Percentiles rank a stretch among this genome's conserved stretches.
Evolutionary conservation across 2,888 invertebrate genomes (phyloP).

Genomic region (Lepetodrilus schrolli): DNA sequence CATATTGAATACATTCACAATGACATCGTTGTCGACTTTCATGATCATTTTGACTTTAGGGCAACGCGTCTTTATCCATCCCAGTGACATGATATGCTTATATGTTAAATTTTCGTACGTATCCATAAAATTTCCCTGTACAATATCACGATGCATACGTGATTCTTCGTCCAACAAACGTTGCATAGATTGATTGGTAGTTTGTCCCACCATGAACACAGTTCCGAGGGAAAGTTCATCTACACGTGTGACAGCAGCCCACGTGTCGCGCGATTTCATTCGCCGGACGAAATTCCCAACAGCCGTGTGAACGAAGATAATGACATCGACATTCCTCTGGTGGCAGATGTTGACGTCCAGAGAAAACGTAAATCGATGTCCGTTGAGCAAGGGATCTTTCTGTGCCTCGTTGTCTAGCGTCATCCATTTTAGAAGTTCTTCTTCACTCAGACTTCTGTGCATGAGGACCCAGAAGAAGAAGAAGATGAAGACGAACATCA

Average conservation of each 20-base stretch:
- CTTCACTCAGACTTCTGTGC: not conserved
- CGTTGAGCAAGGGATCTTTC: conserved; percentile 30
- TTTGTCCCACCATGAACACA: conserved; percentile 46
- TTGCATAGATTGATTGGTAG: conserved; percentile 32
- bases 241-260: conserved; percentile 44
- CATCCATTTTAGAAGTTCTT: conserved; percentile 6
- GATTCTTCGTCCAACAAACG: conserved; percentile 39
- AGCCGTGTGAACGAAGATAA: conserved; percentile 51
- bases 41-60: conserved; percentile 65
- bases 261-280: conserved; percentile 51
- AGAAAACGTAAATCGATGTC: conserved; percentile 40
- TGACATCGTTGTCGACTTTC: conserved; percentile 73
- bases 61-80: conserved; percentile 69
- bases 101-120: conserved; percentile 72
- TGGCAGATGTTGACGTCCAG: conserved; percentile 40
- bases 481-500: no score
- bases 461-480: no score
- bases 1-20: conserved; percentile 78
- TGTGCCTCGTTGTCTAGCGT: not conserved
- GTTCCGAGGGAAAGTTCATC: conserved; percentile 38
- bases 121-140: conserved; percentile 68
- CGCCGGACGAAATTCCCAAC: conserved; percentile 41
- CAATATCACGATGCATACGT: conserved; percentile 47
- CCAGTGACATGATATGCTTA: conserved; percentile 68
- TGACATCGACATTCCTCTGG: conserved; percentile 36